Conservation (phyloP, 2,888 invertebrate genomes). For the Odontothrips loti region DNA sequence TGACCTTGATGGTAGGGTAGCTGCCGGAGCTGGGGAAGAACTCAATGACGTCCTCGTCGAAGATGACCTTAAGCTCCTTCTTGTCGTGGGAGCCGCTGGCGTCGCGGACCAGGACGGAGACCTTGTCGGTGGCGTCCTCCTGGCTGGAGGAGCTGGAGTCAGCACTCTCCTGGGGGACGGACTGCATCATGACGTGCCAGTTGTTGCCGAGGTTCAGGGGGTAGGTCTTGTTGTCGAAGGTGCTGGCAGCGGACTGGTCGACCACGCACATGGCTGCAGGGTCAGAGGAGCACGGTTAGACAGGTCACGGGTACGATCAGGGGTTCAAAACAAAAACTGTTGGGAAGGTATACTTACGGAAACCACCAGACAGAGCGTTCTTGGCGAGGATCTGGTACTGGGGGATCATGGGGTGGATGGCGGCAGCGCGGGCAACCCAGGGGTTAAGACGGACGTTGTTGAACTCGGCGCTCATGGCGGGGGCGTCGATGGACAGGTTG, state of each 20-base stretch:
- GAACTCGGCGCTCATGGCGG: conserved; percentile 45
- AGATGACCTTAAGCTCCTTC: conserved; percentile 49
- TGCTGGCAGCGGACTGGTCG: conserved; percentile 55
- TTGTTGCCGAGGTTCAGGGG: conserved; percentile 51
- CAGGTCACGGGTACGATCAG: not conserved
- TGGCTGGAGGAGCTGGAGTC: conserved; percentile 33
- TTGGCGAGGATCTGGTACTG: conserved; percentile 45
- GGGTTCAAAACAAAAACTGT: not conserved
- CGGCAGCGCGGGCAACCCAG: conserved; percentile 46
- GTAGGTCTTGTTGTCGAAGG: conserved; percentile 63
- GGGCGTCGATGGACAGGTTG: conserved; percentile 51
- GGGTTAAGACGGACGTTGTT: conserved; percentile 50
- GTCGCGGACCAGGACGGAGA: conserved; percentile 49
- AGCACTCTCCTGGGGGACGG: conserved; percentile 42
- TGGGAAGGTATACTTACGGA: conserved; percentile 52
- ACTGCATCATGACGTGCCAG: conserved; percentile 60
- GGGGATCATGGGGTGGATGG: conserved; percentile 52
- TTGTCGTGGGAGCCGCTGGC: conserved; percentile 40
- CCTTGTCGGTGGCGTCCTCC: conserved; percentile 42
- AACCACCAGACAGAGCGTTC: conserved; percentile 46
- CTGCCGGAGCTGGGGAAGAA: conserved; percentile 29
- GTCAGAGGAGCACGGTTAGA: conserved; percentile 34
- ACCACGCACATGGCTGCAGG: conserved; percentile 59
- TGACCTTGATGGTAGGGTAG: conserved; percentile 41
- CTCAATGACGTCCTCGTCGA: conserved; percentile 49